Evolutionary conservation across 2,113 vertebrate species (phyloP).

Genomic region (Eidolon helvum): DNA sequence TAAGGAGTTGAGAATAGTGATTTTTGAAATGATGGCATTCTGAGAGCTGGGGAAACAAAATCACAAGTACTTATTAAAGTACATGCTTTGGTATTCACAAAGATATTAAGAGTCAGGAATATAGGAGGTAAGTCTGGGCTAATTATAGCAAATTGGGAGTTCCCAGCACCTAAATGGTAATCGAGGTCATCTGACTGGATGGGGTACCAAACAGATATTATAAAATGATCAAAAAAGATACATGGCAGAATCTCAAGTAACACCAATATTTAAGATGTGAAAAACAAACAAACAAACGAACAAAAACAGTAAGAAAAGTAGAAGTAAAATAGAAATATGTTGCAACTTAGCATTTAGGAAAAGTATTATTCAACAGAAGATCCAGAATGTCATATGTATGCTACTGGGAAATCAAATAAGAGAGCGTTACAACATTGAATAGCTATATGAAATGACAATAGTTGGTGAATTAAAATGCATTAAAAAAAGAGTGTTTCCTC

Average conservation of each 20-base stretch:
- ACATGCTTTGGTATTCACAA: not conserved
- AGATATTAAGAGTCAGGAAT: not conserved
- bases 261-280: not conserved
- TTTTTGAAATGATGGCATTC: not conserved
- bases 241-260: not conserved
- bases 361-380: not conserved
- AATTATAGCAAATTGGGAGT: not conserved
- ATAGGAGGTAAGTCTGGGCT: not conserved
- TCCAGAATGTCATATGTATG: fast-evolving
- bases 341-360: not conserved
- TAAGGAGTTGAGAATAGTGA: not conserved
- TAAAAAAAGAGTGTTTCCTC: not conserved
- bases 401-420: too few relatives aligned
- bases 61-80: not conserved
- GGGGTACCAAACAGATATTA: not conserved
- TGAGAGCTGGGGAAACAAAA: not conserved
- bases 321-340: not conserved
- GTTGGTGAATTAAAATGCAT: not conserved
- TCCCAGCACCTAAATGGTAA: not conserved
- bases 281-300: not conserved
- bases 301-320: not conserved
- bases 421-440: fast-evolving
- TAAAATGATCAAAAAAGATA: not conserved
- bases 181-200: not conserved
- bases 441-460: not conserved